phyloP scores from a whole-genome alignment of 2,797 vertebrate species.

The Ibycter americanus region DNA sequence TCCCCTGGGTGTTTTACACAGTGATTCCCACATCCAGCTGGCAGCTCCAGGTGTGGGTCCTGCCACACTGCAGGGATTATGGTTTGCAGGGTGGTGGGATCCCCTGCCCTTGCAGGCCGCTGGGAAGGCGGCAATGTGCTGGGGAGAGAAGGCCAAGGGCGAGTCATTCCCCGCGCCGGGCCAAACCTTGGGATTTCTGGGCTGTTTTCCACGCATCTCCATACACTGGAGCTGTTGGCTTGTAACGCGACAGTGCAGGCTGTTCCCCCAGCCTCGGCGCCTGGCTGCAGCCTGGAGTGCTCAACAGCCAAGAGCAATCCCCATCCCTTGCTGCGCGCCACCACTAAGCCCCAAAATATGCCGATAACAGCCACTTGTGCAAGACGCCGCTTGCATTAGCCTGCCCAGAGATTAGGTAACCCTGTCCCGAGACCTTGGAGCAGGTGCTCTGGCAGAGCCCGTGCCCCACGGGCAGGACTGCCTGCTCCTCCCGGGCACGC shows the following conservation, averaged over 20 bases:
- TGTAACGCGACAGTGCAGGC: accelerated
- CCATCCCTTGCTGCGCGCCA: not conserved
- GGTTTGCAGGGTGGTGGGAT: accelerated
- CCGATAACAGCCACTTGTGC: slow-evolving; percentile 34
- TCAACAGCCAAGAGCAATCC: not conserved
- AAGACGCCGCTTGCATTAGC: slow-evolving; percentile 40
- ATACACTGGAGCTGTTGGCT: not conserved
- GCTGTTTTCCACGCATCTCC: not conserved
- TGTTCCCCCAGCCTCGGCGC: not conserved
- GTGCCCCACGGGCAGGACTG: not conserved
- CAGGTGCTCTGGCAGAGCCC: slow-evolving; percentile 32
- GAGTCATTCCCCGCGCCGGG: not conserved
- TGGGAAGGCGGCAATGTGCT: accelerated
- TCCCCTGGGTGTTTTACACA: not conserved
- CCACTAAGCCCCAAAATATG: slow-evolving; percentile 45
- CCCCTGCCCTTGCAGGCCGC: not conserved
- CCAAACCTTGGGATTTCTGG: not conserved
- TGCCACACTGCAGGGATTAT: accelerated
- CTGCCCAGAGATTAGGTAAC: slow-evolving; percentile 45
- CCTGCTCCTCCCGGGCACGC: accelerated
- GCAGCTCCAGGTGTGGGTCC: not conserved
- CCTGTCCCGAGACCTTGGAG: not conserved
- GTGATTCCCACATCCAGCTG: accelerated
- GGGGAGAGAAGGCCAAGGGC: not conserved
- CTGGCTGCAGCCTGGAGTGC: not conserved